These are phyloP conservation scores for Phataginus tricuspis DNA, from an alignment of 2,797 vertebrate species.

Conservation along the genomic window DNA sequence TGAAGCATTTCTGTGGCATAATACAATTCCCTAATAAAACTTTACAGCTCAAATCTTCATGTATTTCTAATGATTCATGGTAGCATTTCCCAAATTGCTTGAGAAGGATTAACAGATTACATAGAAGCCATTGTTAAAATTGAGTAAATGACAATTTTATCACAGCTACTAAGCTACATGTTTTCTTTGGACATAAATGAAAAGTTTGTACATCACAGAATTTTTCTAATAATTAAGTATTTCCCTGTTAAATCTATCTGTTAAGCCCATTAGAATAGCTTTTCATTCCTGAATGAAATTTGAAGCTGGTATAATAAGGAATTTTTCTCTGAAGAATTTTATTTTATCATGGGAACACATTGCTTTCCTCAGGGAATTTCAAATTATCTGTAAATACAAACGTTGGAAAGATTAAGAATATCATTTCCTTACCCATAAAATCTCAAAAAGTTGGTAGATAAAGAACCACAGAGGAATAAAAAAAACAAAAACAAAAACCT, in stretches of 20 bases:
- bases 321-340: slow-evolving; percentile 10
- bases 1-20: background rate
- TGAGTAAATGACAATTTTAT: background rate
- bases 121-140: background rate
- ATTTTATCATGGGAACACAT: slow-evolving; percentile 21
- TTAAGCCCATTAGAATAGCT: slow-evolving; percentile 14
- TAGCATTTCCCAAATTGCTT: background rate
- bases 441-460: background rate
- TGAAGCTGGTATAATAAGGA: background rate
- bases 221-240: slow-evolving; percentile 43
- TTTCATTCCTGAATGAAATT: slow-evolving; percentile 50
- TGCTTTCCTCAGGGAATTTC: background rate
- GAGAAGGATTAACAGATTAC: background rate
- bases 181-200: slow-evolving; percentile 8
- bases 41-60: background rate
- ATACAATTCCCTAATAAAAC: background rate
- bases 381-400: slow-evolving; percentile 48
- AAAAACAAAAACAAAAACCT: background rate
- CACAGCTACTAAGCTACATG: background rate
- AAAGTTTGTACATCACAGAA: background rate
- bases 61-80: slow-evolving; percentile 18
- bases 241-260: background rate
- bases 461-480: background rate
- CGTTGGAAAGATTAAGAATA: slow-evolving; percentile 23
- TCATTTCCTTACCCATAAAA: slow-evolving; percentile 32